Base-by-base conservation (phyloP, 2,113 vertebrate species). In the Tupaia tana region DNA sequence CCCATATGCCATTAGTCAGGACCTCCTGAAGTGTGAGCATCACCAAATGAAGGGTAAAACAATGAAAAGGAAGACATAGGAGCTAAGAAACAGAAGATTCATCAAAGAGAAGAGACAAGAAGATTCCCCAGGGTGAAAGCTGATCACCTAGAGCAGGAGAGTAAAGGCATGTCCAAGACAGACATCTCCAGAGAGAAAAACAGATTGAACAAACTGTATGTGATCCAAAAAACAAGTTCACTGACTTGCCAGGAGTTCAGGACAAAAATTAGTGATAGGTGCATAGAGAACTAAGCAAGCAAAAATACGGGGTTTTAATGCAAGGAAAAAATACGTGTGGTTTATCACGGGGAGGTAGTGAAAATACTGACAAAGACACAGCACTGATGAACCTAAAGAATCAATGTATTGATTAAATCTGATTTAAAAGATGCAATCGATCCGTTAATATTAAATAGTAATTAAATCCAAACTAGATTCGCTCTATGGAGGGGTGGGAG, bases 161-260 rank as follows among this genome's bases (percentile, higher is more conserved):
- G 43, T 6, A 6, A 29, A 11, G 11, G 8, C 0, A 0, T 6
- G 7, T 2, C 12, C 15, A 0, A 19, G 27, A 25, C 3, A 9
- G 20, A 11, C 1, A 0, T 22, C 2, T 64, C 59, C 27, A 3
- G 27, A 58, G 67, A 73, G 18, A 63, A 34, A 13, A 7, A 34
- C 6, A 12, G 66, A 8, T 5, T 6, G 34, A 7, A 54, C 20
- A 4, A 20, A 31, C 70, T 31, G 20, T 15, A 31, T 10, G 10
- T 8, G 74, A 61, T 10, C 1, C 22, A 7, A 15, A 25, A 22
- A 2, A 6, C 1, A 29, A 5, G 27, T 27, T 27, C 12, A 7
- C 22, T 3, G 14, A 58, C n/a, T 64, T 29, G 24, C 16, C 3
- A 29, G 56, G 73, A 16, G 77, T 16, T 58, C 24, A 12, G 75